Evolutionary conservation across 2,888 invertebrate species (phyloP).

Genomic region (Bombylius major): DNA sequence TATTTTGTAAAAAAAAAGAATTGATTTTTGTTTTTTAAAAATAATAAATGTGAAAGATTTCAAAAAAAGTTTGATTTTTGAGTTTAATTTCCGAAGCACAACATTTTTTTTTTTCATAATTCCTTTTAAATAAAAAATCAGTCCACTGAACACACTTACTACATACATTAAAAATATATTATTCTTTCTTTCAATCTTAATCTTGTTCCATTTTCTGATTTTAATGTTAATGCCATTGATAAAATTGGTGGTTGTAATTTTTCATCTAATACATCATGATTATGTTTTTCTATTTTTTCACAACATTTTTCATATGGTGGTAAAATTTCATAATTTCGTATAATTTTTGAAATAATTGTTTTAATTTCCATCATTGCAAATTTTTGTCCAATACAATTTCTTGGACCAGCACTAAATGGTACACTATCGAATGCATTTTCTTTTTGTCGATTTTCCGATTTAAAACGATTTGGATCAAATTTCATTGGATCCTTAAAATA

Average conservation of each 20-base stretch:
- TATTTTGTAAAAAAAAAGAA: too few species aligned
- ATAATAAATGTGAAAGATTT: too few species aligned
- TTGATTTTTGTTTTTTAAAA: too few species aligned
- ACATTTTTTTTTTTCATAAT: too few species aligned
- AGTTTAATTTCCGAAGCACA: too few species aligned
- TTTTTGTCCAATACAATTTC: slow-evolving; percentile 47
- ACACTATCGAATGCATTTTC: slow-evolving; percentile 42
- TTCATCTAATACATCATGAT: background rate
- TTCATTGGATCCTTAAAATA: slow-evolving; percentile 27
- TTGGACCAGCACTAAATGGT: slow-evolving; percentile 51
- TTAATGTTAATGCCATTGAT: slow-evolving; percentile 37
- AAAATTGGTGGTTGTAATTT: slow-evolving; percentile 25
- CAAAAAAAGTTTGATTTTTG: too few species aligned
- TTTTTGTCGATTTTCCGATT: slow-evolving; percentile 25
- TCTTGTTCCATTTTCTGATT: slow-evolving; percentile 38
- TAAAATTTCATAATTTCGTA: slow-evolving; percentile 38
- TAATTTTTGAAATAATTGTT: slow-evolving; percentile 38
- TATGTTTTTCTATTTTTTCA: slow-evolving; percentile 14
- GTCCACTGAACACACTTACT: too few species aligned
- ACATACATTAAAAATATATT: too few species aligned
- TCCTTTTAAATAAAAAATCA: too few species aligned
- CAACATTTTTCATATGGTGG: slow-evolving; percentile 27
- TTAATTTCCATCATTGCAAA: slow-evolving; percentile 44
- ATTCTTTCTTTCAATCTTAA: slow-evolving; percentile 29
- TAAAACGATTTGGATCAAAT: slow-evolving; percentile 43